Percentiles rank a stretch among this genome's conserved stretches.
Evolutionary conservation across 2,888 invertebrate genomes (phyloP).

Genomic region (Apoda limacodes): DNA sequence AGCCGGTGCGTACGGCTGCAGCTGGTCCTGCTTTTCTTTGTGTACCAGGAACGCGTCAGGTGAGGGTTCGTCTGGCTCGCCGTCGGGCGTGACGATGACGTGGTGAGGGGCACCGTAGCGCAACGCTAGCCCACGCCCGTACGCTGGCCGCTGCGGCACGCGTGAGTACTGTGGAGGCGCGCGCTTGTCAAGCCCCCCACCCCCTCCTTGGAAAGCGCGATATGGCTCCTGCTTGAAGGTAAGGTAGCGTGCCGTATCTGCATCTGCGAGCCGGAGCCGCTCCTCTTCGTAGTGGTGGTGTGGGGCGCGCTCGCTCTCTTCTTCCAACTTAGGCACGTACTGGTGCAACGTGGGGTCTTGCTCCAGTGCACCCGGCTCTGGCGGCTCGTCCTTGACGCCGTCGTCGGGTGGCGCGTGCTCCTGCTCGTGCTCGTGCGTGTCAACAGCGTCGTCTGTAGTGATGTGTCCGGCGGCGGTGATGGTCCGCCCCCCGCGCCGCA

Average conservation of each 20-base stretch:
- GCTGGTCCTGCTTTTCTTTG: conserved; percentile 37
- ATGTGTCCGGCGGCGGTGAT: conserved; percentile 74
- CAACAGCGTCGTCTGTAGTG: conserved; percentile 28
- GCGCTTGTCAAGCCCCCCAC: conserved; percentile 27
- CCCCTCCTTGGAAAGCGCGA: conserved; percentile 31
- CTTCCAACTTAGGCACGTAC: conserved; percentile 33
- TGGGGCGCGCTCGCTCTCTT: conserved; percentile 26
- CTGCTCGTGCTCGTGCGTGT: conserved; percentile 27
- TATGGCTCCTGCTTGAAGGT: conserved; percentile 55
- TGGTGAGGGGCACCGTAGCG: conserved; percentile 49
- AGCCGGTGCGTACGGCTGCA: conserved; percentile 29
- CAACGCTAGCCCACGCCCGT: conserved; percentile 36
- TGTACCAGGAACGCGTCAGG: conserved; percentile 41
- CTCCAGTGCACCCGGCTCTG: conserved; percentile 33
- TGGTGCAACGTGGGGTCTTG: conserved; percentile 28
- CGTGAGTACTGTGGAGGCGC: conserved; percentile 28
- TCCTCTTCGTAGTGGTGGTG: conserved; percentile 43
- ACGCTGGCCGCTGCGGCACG: conserved; percentile 28
- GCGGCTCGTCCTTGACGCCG: conserved; percentile 52
- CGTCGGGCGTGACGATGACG: conserved; percentile 44
- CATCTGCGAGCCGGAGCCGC: conserved; percentile 41
- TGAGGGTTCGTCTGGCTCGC: conserved; percentile 33
- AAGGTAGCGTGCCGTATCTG: conserved; percentile 49
- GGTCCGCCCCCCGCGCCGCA: conserved; percentile 67
- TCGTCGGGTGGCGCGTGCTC: conserved; percentile 34